Evolutionary conservation across 2,797 vertebrate species (phyloP).

Genomic region (Rhinophrynus dorsalis): DNA sequence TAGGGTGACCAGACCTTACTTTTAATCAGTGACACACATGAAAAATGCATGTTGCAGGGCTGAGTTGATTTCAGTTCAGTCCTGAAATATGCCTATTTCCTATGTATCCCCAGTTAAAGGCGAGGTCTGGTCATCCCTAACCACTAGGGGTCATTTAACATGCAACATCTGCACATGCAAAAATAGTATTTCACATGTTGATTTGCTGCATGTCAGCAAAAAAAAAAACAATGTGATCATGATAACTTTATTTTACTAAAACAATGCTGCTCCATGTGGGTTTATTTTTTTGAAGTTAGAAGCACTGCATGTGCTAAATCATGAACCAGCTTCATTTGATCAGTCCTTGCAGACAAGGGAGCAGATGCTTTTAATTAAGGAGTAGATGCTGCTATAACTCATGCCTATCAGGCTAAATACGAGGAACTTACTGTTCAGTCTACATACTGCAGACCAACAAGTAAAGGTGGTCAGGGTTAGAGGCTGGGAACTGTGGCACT

Average conservation of each 20-base stretch:
- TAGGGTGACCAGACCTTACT: no score
- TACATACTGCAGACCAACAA: not conserved
- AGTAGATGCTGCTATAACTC: conserved; percentile 37
- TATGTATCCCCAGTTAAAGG: no score
- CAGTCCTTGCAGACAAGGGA: conserved; percentile 12
- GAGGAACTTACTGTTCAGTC: conserved; percentile 24
- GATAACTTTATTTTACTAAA: conserved; percentile 7
- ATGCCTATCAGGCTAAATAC: conserved; percentile 18
- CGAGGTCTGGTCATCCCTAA: no score
- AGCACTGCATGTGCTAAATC: conserved; percentile 8
- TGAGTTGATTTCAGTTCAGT: no score
- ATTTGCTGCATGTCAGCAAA: not conserved
- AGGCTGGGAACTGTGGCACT: not conserved
- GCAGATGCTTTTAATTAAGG: conserved; percentile 17
- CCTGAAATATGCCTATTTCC: no score
- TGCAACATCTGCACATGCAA: not conserved
- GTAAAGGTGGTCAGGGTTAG: not conserved
- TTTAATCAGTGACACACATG: no score
- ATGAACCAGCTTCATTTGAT: conserved; percentile 22
- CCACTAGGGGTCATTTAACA: no score
- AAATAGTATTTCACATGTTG: not conserved
- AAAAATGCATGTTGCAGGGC: no score
- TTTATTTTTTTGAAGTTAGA: conserved; percentile 19
- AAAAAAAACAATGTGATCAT: not conserved
- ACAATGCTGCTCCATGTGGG: not conserved